phyloP scores from a whole-genome alignment of 1,140 invertebrate species.

The Macrobrachium nipponense region DNA sequence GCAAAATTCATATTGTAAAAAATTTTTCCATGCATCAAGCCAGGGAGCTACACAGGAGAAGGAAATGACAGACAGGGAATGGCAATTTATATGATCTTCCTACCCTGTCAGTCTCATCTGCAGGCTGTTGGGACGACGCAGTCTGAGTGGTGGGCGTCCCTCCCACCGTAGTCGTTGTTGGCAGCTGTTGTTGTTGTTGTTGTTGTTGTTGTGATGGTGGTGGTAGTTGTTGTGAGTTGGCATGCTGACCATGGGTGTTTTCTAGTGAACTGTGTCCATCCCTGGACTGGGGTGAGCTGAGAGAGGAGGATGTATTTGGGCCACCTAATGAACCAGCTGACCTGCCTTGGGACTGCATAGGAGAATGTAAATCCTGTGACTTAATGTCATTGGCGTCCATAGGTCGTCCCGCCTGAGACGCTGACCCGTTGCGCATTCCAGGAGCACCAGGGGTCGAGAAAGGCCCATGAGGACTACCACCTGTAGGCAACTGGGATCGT shows the following conservation, averaged over 20 bases:
- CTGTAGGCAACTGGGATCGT: conserved; percentile 32
- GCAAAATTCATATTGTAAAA: neutral
- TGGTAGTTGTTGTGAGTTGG: conserved; percentile 14
- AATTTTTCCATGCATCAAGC: conserved; percentile 53
- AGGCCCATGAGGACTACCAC: conserved; percentile 15
- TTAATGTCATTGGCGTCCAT: conserved; percentile 18
- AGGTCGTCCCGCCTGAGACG: conserved; percentile 18
- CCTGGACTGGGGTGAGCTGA: conserved; percentile 45
- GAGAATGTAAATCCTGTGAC: conserved; percentile 36
- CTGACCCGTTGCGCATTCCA: conserved; percentile 44
- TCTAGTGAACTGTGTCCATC: conserved; percentile 23
- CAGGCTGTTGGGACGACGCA: conserved; percentile 25
- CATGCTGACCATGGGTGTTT: conserved; percentile 9
- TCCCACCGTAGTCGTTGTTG: conserved; percentile 9
- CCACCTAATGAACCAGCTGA: neutral
- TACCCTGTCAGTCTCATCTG: conserved; percentile 48
- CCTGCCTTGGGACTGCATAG: conserved; percentile 28
- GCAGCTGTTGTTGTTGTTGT: conserved; percentile 9
- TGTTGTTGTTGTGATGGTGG: neutral
- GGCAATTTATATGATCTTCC: conserved; percentile 13
- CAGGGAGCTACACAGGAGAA: conserved; percentile 30
- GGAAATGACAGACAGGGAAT: conserved; percentile 23
- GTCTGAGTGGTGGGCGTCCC: conserved; percentile 15
- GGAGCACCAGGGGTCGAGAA: conserved; percentile 37
- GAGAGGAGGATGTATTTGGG: conserved; percentile 17